Conservation (phyloP, 2,888 invertebrate species). For the Dolichomitus sp. region DNA sequence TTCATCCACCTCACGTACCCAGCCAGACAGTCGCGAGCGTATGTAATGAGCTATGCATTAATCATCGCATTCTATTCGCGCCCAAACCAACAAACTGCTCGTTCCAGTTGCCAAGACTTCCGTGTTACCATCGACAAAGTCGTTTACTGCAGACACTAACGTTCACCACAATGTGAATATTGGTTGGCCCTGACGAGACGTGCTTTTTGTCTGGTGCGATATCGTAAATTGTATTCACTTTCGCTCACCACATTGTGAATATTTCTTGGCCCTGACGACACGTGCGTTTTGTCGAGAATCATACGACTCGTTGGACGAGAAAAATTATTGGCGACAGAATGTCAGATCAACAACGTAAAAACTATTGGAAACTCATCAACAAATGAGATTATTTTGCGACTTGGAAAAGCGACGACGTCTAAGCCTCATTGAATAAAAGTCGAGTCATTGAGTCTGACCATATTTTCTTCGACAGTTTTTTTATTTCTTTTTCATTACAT, state of each 20-base stretch:
- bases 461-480: not conserved
- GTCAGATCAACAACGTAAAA: not conserved
- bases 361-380: not conserved
- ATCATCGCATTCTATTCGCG: slow-evolving; percentile 13
- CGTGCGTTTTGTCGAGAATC: slow-evolving; percentile 22
- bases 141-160: not conserved
- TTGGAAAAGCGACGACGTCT: not conserved
- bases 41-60: not conserved
- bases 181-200: slow-evolving; percentile 3
- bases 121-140: slow-evolving; percentile 23
- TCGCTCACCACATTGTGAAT: slow-evolving; percentile 4
- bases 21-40: not conserved
- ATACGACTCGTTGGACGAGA: slow-evolving; percentile 42
- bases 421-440: not conserved
- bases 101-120: slow-evolving; percentile 40
- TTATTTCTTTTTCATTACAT: too few species aligned
- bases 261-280: slow-evolving; percentile 8
- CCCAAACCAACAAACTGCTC: not conserved
- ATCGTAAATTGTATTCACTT: not conserved
- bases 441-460: not conserved
- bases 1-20: not conserved
- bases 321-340: slow-evolving; percentile 18
- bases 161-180: slow-evolving; percentile 21
- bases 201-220: slow-evolving; percentile 5
- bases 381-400: not conserved